A percentile compares a stretch with the other conserved stretches of the same genome.
Conservation (phyloP, 2,113 vertebrate species). For the Athene noctua region DNA sequence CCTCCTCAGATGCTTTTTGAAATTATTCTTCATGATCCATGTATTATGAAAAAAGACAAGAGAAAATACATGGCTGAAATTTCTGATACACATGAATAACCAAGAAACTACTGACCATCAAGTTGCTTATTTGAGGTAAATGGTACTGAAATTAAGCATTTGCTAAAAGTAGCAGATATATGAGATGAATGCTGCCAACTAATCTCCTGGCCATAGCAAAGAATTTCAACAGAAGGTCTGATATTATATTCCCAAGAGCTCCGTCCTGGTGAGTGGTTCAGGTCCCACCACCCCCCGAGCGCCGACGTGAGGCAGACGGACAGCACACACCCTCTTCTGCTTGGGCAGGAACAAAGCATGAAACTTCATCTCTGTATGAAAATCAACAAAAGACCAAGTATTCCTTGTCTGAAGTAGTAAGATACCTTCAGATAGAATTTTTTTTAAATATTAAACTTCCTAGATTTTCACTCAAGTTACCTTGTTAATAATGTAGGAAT, state of each 20-base stretch:
- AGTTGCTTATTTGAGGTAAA: not conserved
- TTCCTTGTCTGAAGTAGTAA: not conserved
- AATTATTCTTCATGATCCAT: not conserved
- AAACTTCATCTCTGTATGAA: not conserved
- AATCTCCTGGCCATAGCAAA: not conserved
- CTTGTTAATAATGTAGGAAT: not conserved
- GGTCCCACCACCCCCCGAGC: not conserved
- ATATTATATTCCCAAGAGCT: not conserved
- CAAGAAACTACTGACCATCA: not conserved
- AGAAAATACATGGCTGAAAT: not conserved
- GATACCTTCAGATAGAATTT: not conserved
- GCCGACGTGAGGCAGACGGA: too few relatives aligned
- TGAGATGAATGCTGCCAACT: not conserved
- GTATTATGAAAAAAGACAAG: not conserved
- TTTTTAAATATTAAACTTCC: not conserved
- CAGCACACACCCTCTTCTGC: rapidly evolving
- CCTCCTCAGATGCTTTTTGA: not conserved
- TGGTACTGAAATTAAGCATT: not conserved
- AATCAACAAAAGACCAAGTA: not conserved
- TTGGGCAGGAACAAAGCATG: not conserved
- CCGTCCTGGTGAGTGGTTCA: not conserved
- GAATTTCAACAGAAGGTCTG: not conserved
- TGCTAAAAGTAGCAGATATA: not conserved
- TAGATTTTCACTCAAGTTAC: not conserved
- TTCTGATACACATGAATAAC: rapidly evolving